Conservation (phyloP, 2,113 vertebrate species). For the Zosterops borbonicus region DNA sequence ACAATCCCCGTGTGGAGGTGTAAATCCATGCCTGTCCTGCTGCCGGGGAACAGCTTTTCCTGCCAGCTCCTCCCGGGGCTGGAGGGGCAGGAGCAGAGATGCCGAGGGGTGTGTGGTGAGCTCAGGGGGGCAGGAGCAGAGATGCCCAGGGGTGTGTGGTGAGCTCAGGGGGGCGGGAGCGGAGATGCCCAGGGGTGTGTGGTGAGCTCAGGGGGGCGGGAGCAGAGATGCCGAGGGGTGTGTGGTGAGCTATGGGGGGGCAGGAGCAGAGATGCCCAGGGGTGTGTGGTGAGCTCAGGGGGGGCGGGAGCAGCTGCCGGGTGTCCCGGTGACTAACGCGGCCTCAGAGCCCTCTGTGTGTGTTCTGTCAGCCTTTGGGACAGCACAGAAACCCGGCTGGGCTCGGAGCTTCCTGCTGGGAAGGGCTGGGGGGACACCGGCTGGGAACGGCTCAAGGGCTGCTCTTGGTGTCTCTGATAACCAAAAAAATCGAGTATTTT, state of each 20-base stretch:
- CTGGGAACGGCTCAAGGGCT: accelerated
- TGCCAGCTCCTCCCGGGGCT: neutral
- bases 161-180: neutral
- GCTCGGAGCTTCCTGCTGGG: neutral
- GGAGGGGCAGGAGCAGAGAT: neutral
- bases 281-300: neutral
- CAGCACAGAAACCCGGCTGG: neutral
- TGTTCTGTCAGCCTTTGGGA: neutral
- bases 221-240: neutral
- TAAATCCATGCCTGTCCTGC: neutral
- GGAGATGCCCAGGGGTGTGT: neutral
- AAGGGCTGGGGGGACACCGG: neutral
- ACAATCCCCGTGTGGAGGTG: neutral
- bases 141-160: no score
- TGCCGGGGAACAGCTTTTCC: neutral
- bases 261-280: neutral
- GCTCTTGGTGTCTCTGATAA: neutral
- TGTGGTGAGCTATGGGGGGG: neutral
- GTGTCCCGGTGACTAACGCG: neutral
- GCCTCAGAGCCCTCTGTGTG: neutral
- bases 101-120: neutral
- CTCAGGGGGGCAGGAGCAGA: neutral
- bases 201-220: neutral
- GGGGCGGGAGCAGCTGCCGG: neutral
- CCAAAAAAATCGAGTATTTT: neutral